phyloP scores from a whole-genome alignment of 2,888 invertebrate species.

The Phaonia tiefii region DNA sequence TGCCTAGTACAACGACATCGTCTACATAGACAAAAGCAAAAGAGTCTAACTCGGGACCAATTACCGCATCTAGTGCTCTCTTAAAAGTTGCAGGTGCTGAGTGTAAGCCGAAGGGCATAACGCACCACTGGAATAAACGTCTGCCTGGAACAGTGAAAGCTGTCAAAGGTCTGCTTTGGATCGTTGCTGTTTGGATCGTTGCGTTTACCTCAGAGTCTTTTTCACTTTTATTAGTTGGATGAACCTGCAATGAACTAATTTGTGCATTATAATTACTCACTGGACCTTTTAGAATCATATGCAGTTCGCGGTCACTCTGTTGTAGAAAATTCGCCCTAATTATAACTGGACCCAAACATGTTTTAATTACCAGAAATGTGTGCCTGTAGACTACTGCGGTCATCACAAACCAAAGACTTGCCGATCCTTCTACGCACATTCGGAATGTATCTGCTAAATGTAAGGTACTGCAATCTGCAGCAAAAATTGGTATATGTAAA shows the following conservation, averaged over 20 bases:
- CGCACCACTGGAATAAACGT: background rate
- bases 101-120: background rate
- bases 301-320: background rate
- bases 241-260: slow-evolving; percentile 17
- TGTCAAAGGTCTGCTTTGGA: no score
- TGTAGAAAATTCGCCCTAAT: background rate
- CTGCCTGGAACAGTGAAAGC: no score
- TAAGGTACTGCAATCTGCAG: background rate
- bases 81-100: slow-evolving; percentile 42
- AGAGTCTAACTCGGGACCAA: slow-evolving; percentile 42
- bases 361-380: slow-evolving; percentile 8
- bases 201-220: background rate
- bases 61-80: slow-evolving; percentile 36
- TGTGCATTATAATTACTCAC: background rate
- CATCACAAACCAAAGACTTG: background rate
- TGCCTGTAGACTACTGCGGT: slow-evolving; percentile 4
- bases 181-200: background rate
- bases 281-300: background rate
- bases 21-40: slow-evolving; percentile 44
- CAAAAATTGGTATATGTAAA: background rate
- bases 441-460: slow-evolving; percentile 13
- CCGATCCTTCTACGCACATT: background rate
- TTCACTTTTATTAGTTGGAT: no score
- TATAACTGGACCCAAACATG: background rate
- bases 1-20: slow-evolving; percentile 39